Evolutionary conservation across 2,888 invertebrate genomes (phyloP).

Genomic region (Melitaea athalia): DNA sequence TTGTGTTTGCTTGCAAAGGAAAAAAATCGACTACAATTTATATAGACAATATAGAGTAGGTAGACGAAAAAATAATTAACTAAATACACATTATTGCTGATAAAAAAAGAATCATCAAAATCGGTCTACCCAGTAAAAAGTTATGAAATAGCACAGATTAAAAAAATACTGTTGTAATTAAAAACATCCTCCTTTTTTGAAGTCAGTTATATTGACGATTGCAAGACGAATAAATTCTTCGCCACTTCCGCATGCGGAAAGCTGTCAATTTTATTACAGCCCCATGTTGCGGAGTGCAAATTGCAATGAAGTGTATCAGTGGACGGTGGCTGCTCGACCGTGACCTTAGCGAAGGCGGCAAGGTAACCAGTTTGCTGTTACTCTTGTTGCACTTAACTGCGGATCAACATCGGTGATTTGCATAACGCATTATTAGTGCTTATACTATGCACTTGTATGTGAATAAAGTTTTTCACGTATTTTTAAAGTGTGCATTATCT

Average conservation of each 20-base stretch:
- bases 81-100: too few species aligned
- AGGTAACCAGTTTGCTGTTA: slow-evolving; percentile 31
- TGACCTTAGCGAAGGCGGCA: slow-evolving; percentile 45
- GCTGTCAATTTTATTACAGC: slow-evolving; percentile 9
- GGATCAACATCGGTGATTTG: slow-evolving; percentile 4
- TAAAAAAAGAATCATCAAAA: too few species aligned
- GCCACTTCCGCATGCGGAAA: slow-evolving; percentile 14
- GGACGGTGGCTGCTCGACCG: slow-evolving; percentile 43
- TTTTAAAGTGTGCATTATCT: too few species aligned
- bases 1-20: too few species aligned
- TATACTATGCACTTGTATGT: not conserved
- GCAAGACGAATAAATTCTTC: not conserved
- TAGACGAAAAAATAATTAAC: too few species aligned
- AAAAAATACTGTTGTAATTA: too few species aligned
- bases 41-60: too few species aligned
- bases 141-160: too few species aligned
- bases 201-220: not conserved
- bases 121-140: too few species aligned
- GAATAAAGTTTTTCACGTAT: too few species aligned
- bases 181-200: too few species aligned
- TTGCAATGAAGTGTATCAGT: slow-evolving; percentile 22
- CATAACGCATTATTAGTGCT: slow-evolving; percentile 5
- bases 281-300: slow-evolving; percentile 12
- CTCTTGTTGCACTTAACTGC: slow-evolving; percentile 13
- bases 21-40: too few species aligned